These are phyloP conservation scores for Chaetura pelagica DNA, from an alignment of 2,113 vertebrate genomes.

Conservation along the genomic window DNA sequence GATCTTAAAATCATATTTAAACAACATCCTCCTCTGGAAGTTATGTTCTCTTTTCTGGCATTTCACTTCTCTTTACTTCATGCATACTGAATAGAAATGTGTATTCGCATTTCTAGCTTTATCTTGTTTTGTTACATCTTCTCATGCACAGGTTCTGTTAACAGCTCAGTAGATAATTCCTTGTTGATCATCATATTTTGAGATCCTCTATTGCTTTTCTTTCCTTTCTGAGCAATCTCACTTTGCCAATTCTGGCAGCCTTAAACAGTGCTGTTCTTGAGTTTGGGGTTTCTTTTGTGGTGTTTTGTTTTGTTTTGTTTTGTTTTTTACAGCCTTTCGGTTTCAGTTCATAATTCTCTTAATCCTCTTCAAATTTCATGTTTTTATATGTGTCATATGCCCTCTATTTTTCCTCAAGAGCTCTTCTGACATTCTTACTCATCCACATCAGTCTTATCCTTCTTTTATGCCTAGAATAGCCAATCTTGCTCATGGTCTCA, in stretches of 20 bases:
- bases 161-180: background rate
- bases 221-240: background rate
- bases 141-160: background rate
- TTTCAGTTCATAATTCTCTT: conserved; percentile 42
- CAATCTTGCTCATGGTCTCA: background rate
- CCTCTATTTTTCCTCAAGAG: conserved; percentile 1
- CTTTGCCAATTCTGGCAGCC: background rate
- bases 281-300: too few species aligned
- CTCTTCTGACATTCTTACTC: conserved; percentile 36
- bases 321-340: background rate
- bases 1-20: background rate
- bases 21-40: background rate
- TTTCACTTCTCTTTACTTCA: conserved; percentile 9
- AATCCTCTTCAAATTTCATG: conserved; percentile 35
- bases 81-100: background rate
- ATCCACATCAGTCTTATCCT: background rate
- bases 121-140: background rate
- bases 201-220: conserved; percentile 2
- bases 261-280: background rate
- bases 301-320: too few species aligned
- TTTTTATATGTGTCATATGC: conserved; percentile 33
- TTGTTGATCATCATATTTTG: conserved; percentile 16
- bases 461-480: conserved; percentile 2
- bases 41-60: conserved; percentile 1
- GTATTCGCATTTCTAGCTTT: background rate